A percentile compares a stretch with the other conserved stretches of the same genome.
These are phyloP conservation scores for Actinia tenebrosa DNA, from an alignment of 64 coral and sea anemone species.

Conservation along the genomic window DNA sequence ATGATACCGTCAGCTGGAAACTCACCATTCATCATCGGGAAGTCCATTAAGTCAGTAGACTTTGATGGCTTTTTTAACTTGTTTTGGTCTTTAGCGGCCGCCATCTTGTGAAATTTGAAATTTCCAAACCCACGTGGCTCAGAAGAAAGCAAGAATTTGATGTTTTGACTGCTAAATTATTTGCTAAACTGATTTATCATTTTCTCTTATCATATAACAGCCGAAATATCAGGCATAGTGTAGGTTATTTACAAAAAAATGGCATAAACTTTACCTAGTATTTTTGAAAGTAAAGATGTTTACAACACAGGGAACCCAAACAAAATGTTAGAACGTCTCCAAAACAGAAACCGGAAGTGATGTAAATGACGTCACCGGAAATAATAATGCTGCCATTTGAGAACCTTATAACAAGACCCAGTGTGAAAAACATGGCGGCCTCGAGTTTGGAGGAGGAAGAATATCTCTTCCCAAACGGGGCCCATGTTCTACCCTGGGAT, in stretches of 20 bases:
- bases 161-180: neutral
- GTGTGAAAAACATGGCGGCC: conserved; percentile 76
- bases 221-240: neutral
- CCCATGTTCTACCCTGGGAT: conserved; percentile 88
- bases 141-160: neutral
- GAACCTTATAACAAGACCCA: neutral
- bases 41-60: conserved; percentile 44
- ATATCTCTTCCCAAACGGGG: conserved; percentile 63
- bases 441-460: conserved; percentile 44
- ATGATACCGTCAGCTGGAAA: neutral
- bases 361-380: neutral
- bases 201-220: neutral
- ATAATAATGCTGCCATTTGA: neutral
- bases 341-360: conserved; percentile 37
- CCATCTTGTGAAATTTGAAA: conserved; percentile 37
- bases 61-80: neutral
- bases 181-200: neutral
- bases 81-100: neutral
- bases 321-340: neutral
- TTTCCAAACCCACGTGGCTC: conserved; percentile 25
- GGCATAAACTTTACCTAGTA: neutral
- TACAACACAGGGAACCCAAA: neutral
- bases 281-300: neutral
- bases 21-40: conserved; percentile 33
- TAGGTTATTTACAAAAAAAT: neutral